These are phyloP conservation scores for Parnassius orleans DNA, from an alignment of 2,888 invertebrate genomes.

Conservation along the genomic window DNA sequence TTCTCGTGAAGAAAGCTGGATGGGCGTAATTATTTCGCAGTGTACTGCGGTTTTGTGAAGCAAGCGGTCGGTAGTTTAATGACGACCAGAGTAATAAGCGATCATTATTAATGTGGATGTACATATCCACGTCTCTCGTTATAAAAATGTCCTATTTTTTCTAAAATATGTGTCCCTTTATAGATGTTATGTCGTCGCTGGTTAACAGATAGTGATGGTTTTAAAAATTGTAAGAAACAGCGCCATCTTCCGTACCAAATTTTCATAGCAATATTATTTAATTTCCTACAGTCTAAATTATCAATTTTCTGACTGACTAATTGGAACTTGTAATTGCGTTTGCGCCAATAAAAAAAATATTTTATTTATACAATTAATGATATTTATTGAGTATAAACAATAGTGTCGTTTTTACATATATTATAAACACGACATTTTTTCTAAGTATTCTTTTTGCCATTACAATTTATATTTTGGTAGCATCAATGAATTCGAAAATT, in stretches of 20 bases:
- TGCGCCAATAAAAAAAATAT: too few relatives aligned
- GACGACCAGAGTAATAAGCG: slow-evolving; percentile 70
- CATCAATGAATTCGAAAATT: slow-evolving; percentile 40
- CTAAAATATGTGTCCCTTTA: slow-evolving; percentile 31
- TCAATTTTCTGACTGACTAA: too few relatives aligned
- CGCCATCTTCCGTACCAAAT: too few relatives aligned
- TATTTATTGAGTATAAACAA: too few relatives aligned
- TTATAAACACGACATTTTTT: too few relatives aligned
- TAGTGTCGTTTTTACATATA: too few relatives aligned
- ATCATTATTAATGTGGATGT: slow-evolving; percentile 73
- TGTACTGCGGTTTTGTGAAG: slow-evolving; percentile 73
- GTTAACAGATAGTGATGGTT: not conserved
- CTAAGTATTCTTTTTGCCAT: too few relatives aligned
- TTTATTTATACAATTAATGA: too few relatives aligned
- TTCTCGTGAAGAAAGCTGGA: slow-evolving; percentile 74
- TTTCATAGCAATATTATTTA: too few relatives aligned
- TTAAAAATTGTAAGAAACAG: not conserved
- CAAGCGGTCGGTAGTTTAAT: slow-evolving; percentile 67
- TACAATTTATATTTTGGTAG: too few relatives aligned
- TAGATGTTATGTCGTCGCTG: not conserved
- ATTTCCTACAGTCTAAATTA: too few relatives aligned
- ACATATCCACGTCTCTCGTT: slow-evolving; percentile 63
- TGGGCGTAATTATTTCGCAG: slow-evolving; percentile 74
- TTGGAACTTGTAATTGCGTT: too few relatives aligned
- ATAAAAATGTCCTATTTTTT: slow-evolving; percentile 44